These are phyloP conservation scores for Chironomus riparius DNA, from an alignment of 2,888 invertebrate species.

Conservation along the genomic window DNA sequence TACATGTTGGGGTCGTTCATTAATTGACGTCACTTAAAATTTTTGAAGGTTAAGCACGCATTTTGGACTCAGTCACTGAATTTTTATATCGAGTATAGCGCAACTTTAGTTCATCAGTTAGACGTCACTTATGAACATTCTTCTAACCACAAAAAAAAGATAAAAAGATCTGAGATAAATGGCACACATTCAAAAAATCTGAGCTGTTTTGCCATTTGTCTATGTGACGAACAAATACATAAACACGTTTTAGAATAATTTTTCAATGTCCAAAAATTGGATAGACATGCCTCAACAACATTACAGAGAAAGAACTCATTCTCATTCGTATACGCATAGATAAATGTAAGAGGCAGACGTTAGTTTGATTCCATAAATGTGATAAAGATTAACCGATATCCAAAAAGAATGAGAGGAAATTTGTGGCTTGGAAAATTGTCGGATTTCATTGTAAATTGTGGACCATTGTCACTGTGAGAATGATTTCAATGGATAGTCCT, in stretches of 20 bases:
- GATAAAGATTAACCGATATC: constrained; percentile 1
- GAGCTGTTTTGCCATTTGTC: not conserved
- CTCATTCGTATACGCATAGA: not conserved
- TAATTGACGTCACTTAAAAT: too few species aligned
- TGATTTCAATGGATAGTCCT: too few species aligned
- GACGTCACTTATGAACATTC: too few species aligned
- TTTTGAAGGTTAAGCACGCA: too few species aligned
- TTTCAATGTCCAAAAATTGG: not conserved
- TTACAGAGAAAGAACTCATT: too few species aligned
- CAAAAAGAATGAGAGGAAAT: constrained; percentile 5
- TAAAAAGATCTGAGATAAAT: not conserved
- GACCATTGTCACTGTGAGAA: too few species aligned
- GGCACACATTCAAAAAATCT: not conserved
- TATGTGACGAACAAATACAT: not conserved
- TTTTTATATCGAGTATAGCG: too few species aligned
- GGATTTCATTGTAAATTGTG: not conserved
- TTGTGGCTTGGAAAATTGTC: constrained; percentile 19
- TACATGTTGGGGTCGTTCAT: too few species aligned
- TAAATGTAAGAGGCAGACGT: not conserved
- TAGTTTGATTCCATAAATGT: not conserved
- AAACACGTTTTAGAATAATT: not conserved
- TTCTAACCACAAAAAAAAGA: too few species aligned
- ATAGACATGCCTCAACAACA: too few species aligned
- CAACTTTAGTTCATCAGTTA: too few species aligned
- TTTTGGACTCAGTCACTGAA: too few species aligned